phyloP scores from a whole-genome alignment of 1,140 invertebrate species.

The Phortica variegata region DNA sequence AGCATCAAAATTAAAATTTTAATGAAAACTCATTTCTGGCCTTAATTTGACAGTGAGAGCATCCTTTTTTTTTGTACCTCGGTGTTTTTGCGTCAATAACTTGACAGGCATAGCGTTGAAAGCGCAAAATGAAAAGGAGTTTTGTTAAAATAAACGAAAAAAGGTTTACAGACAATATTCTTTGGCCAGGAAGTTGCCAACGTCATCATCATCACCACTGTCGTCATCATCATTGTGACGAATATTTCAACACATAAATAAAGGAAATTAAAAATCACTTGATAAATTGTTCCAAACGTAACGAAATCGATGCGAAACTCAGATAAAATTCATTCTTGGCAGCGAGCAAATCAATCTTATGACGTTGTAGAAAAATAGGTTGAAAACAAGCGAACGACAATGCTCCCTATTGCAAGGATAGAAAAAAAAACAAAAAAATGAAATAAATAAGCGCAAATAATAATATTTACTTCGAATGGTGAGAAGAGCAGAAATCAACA shows the following conservation, averaged over 20 bases:
- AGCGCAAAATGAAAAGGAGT: neutral
- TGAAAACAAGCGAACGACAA: neutral
- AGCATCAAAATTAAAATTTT: slow-evolving; percentile 18
- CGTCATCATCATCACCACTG: slow-evolving; percentile 8
- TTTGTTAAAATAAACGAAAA: neutral
- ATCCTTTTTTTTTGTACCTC: no score
- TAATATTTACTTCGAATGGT: neutral
- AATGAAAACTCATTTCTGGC: slow-evolving; percentile 16
- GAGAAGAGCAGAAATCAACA: neutral
- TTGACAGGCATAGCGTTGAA: no score
- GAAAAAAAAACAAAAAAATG: neutral
- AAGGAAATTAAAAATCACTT: slow-evolving; percentile 26
- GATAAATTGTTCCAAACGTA: slow-evolving; percentile 21
- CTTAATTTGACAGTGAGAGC: no score
- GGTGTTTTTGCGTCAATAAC: no score
- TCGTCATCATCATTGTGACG: slow-evolving; percentile 1
- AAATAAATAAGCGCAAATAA: neutral
- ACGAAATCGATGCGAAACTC: neutral
- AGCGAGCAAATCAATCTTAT: slow-evolving; percentile 6
- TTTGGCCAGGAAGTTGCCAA: slow-evolving; percentile 7
- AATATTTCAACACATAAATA: slow-evolving; percentile 6
- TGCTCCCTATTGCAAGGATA: neutral
- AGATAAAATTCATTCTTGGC: neutral
- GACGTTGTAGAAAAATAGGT: slow-evolving; percentile 1
- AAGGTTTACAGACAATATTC: slow-evolving; percentile 15